These are phyloP conservation scores for Drosophila rubida DNA, from an alignment of 2,888 invertebrate species.

Conservation along the genomic window DNA sequence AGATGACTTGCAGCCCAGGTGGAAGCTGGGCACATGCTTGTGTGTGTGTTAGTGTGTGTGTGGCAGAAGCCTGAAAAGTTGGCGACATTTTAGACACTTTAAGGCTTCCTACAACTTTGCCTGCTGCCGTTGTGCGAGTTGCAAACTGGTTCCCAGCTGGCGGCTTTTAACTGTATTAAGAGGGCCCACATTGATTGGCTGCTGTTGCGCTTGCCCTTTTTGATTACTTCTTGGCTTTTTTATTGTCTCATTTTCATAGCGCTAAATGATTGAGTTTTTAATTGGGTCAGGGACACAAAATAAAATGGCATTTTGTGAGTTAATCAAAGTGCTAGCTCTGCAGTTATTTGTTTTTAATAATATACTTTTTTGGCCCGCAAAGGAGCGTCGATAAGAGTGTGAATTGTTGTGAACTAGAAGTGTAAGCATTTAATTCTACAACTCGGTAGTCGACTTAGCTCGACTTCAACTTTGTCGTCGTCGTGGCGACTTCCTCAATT, in stretches of 20 bases:
- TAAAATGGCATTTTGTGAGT: constrained; percentile 35
- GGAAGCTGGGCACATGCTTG: constrained; percentile 10
- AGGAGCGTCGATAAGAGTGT: background rate
- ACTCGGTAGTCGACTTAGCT: constrained; percentile 1
- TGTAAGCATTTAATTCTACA: background rate
- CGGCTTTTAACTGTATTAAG: constrained; percentile 28
- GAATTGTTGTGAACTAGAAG: background rate
- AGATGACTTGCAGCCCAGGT: constrained; percentile 14
- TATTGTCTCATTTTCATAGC: constrained; percentile 24
- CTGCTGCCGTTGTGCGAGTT: constrained; percentile 1
- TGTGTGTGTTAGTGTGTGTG: background rate
- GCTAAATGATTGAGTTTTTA: constrained; percentile 50
- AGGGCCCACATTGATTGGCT: constrained; percentile 10
- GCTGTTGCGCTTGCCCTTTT: constrained; percentile 35
- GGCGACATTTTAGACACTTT: constrained; percentile 77
- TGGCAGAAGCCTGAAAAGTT: constrained; percentile 75
- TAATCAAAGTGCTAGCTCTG: constrained; percentile 18
- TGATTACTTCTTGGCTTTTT: constrained; percentile 10
- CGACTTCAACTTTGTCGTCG: constrained; percentile 1
- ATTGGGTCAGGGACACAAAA: constrained; percentile 71
- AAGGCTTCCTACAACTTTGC: constrained; percentile 68
- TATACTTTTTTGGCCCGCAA: background rate
- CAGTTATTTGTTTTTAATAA: background rate
- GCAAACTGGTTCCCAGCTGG: constrained; percentile 30
- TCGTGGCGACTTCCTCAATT: constrained; percentile 21